phyloP scores from a whole-genome alignment of 1,140 invertebrate genomes.

The Trichomalopsis sarcophagae region DNA sequence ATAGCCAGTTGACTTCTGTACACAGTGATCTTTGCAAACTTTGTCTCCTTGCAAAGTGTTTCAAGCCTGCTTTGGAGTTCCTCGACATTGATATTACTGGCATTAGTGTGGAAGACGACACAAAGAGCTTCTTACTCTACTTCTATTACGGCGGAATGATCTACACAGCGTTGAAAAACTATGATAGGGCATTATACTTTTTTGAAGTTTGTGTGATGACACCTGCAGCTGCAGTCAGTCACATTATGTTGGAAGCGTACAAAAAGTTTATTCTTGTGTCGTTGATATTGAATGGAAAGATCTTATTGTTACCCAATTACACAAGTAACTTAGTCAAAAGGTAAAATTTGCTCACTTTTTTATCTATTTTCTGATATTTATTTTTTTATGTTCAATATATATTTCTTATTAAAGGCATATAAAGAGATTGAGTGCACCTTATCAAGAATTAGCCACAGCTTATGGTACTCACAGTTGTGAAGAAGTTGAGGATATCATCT shows the following conservation, averaged over 20 bases:
- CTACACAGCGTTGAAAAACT: conserved; percentile 94
- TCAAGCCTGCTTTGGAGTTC: conserved; percentile 93
- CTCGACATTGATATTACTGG: conserved; percentile 94
- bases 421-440: conserved; percentile 93
- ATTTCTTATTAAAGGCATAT: conserved; percentile 80
- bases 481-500: conserved; percentile 82
- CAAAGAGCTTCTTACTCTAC: conserved; percentile 94
- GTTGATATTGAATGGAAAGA: conserved; percentile 92
- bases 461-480: conserved; percentile 86
- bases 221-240: conserved; percentile 93
- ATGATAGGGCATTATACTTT: conserved; percentile 93
- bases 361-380: not conserved
- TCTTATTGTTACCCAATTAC: conserved; percentile 88
- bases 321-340: conserved; percentile 88
- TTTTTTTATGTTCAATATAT: not conserved
- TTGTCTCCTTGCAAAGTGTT: conserved; percentile 92
- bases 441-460: conserved; percentile 91
- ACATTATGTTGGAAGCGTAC: conserved; percentile 97
- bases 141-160: conserved; percentile 99
- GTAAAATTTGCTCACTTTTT: conserved; percentile 60
- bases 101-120: conserved; percentile 91
- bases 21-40: conserved; percentile 96
- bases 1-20: conserved; percentile 93
- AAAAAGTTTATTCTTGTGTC: conserved; percentile 97
- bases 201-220: conserved; percentile 96